Conservation (phyloP, 1,140 invertebrate genomes). For the Drosophila parabipectinata region DNA sequence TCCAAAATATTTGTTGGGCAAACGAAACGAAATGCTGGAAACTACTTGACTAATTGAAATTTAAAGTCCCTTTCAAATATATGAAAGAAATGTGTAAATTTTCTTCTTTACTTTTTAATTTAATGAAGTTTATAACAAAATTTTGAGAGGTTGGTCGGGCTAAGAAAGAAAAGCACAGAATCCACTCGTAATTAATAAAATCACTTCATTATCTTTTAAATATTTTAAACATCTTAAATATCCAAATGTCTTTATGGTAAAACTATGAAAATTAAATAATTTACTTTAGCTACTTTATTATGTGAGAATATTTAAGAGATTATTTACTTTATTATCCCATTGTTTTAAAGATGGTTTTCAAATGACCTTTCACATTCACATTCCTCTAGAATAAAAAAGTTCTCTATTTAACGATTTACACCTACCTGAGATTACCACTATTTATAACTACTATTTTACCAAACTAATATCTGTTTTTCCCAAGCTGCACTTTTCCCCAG, state of each 20-base stretch:
- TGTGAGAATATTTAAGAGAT: background rate
- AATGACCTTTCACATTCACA: slow-evolving; percentile 3
- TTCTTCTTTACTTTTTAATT: background rate
- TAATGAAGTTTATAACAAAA: too few relatives aligned
- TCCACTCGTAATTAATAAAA: too few relatives aligned
- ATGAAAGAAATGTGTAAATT: background rate
- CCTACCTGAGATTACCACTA: background rate
- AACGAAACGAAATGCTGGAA: background rate
- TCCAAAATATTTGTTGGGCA: background rate
- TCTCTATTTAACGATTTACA: background rate
- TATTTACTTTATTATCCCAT: background rate
- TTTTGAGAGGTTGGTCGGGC: too few relatives aligned
- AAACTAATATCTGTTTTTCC: slow-evolving; percentile 37
- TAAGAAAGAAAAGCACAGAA: too few relatives aligned
- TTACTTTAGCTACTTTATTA: background rate
- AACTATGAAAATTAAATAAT: background rate
- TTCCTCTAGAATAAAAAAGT: background rate
- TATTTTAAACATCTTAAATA: background rate
- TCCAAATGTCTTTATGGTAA: background rate
- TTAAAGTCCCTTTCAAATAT: background rate
- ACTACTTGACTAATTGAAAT: background rate
- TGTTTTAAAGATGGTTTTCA: background rate
- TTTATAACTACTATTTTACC: slow-evolving; percentile 9
- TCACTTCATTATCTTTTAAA: background rate
- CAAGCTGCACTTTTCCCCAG: slow-evolving; percentile 20